Percentiles rank a stretch among this genome's conserved stretches.
These are phyloP conservation scores for Scaptodrosophila latifasciaeformis DNA, from an alignment of 2,888 invertebrate species.

Conservation along the genomic window DNA sequence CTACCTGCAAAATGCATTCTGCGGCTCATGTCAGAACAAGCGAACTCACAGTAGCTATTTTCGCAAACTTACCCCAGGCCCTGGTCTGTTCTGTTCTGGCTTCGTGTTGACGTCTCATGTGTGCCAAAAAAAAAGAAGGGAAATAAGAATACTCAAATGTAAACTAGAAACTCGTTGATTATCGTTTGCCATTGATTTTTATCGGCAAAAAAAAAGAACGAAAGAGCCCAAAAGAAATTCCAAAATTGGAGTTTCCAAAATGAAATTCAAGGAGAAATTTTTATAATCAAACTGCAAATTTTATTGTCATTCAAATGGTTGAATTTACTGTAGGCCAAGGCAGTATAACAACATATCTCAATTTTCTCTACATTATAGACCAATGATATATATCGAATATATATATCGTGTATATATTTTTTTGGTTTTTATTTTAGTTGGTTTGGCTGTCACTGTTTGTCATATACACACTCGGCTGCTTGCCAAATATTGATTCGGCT, in stretches of 20 bases:
- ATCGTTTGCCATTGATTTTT: constrained; percentile 60
- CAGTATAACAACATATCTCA: too few relatives aligned
- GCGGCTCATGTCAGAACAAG: constrained; percentile 44
- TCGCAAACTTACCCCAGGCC: too few relatives aligned
- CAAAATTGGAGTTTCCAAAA: too few relatives aligned
- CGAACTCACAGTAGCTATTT: too few relatives aligned
- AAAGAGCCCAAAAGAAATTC: constrained; percentile 1
- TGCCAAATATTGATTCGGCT: constrained; percentile 63
- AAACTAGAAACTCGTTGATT: constrained; percentile 20
- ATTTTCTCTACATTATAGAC: too few relatives aligned
- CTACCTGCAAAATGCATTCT: constrained; percentile 28
- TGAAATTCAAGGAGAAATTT: too few relatives aligned
- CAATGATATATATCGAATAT: constrained; percentile 2
- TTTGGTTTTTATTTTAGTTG: too few relatives aligned
- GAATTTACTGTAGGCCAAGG: too few relatives aligned
- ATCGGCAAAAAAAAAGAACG: constrained; percentile 25
- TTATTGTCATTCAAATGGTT: neutral
- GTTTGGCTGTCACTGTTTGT: constrained; percentile 54
- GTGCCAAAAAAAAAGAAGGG: constrained; percentile 32
- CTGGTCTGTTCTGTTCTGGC: neutral
- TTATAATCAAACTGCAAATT: neutral
- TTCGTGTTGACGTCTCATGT: constrained; percentile 21
- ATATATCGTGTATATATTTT: constrained; percentile 45
- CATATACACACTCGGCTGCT: constrained; percentile 59
- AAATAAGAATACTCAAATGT: constrained; percentile 10